Evolutionary conservation across 2,888 invertebrate genomes (phyloP).

Genomic region (Drosophila algonquin): DNA sequence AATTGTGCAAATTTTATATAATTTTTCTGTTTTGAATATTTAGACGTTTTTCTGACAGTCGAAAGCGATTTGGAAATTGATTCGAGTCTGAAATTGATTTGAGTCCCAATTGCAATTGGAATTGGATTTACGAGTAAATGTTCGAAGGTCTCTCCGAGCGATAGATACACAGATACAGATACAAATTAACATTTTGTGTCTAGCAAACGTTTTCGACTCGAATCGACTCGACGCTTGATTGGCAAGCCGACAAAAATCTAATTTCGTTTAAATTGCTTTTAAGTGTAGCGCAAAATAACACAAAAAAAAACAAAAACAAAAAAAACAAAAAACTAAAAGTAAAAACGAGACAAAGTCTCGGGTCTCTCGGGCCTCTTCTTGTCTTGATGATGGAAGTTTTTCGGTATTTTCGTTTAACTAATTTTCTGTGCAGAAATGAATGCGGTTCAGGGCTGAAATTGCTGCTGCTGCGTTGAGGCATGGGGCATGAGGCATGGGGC

Average conservation of each 20-base stretch:
- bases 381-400: conserved; percentile 39
- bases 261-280: conserved; percentile 76
- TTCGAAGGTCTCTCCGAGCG: conserved; percentile 31
- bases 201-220: conserved; percentile 29
- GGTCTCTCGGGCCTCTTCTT: conserved; percentile 27
- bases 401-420: conserved; percentile 21
- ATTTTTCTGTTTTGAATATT: conserved; percentile 30
- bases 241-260: conserved; percentile 63
- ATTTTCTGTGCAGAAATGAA: conserved; percentile 40
- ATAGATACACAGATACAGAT: conserved; percentile 16
- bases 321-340: conserved; percentile 30
- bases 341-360: not conserved
- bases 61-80: conserved; percentile 38
- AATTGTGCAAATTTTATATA: conserved; percentile 67
- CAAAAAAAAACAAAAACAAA: conserved; percentile 35
- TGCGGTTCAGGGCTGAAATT: conserved; percentile 29
- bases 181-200: conserved; percentile 54
- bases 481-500: conserved; percentile 43
- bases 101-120: conserved; percentile 43
- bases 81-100: conserved; percentile 23
- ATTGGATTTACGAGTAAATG: conserved; percentile 39
- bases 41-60: conserved; percentile 38
- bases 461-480: not conserved
- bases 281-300: conserved; percentile 53
- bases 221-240: conserved; percentile 53